Evolutionary conservation across 2,888 invertebrate species (phyloP).

Genomic region (Lagria hirta): DNA sequence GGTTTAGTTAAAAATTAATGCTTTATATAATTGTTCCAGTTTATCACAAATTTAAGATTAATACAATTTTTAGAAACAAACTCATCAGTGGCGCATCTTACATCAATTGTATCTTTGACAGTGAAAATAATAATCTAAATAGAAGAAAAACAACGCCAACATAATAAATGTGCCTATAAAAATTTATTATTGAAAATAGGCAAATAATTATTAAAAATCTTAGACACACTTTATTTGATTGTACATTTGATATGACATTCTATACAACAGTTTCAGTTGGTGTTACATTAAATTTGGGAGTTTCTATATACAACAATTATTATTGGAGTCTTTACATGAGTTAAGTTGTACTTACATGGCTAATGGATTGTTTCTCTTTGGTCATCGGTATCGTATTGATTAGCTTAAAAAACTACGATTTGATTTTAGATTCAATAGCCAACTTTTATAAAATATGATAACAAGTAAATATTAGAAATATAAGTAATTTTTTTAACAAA

Average conservation of each 20-base stretch:
- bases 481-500: too few species aligned
- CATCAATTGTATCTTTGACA: too few species aligned
- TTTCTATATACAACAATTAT: constrained; percentile 24
- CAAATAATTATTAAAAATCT: too few species aligned
- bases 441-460: constrained; percentile 15
- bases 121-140: too few species aligned
- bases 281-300: constrained; percentile 26
- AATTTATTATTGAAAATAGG: too few species aligned
- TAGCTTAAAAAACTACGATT: constrained; percentile 16
- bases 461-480: too few species aligned
- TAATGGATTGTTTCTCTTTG: constrained; percentile 26
- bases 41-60: constrained; percentile 29
- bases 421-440: constrained; percentile 17
- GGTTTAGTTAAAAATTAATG: constrained; percentile 8
- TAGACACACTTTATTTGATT: constrained; percentile 22
- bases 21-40: constrained; percentile 20
- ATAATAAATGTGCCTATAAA: too few species aligned
- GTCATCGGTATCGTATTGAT: constrained; percentile 13
- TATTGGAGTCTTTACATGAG: constrained; percentile 22
- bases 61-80: too few species aligned
- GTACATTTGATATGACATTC: constrained; percentile 18
- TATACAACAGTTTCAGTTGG: constrained; percentile 23
- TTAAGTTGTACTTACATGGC: constrained; percentile 7
- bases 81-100: too few species aligned
- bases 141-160: too few species aligned